Evolutionary conservation across 1,140 invertebrate species (phyloP), one percentile per base, ranked within the genome.

Genomic region (Thereuonema tuberculata): DNA sequence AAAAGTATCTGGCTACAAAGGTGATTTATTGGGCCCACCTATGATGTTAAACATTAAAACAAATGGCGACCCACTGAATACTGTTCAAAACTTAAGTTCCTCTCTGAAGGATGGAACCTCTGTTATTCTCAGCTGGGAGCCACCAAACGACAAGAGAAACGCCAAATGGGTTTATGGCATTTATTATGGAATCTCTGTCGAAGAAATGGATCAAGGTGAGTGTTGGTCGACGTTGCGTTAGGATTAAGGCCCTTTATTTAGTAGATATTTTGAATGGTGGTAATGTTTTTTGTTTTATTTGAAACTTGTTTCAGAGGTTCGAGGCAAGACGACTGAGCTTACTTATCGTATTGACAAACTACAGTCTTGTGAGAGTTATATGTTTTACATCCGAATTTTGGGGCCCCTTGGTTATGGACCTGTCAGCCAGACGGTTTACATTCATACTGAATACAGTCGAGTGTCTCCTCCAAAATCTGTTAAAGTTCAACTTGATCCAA

Each of bases 1-100:
- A 52, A 78, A 82, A 65, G 78, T 87, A 1, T 75, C 72, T 46
- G 80, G 83, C 0, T 81, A 72, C 63, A 82, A 80, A 47, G 81
- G 80, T 54, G 71, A 74, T 0, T 79, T 81, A 46, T 66, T 75
- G 1, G 85, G 85, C 12, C 78, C 78, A 28, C 67, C 76, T 1
- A 67, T 74, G 25, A 73, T 71, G 1, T 73, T 83, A 5, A 68
- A 67, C 0, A 72, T 78, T 1, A 70, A 64, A 5, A 84, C 80
- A 0, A 71, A 72, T n/a, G 84, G 83, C 67, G 66, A 58, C 26
- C 47, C 57, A 2, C 24, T 59, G 24, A 17, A 48, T 9, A 17
- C n/a, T 9, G 43, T 46, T 12, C 9, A 5, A 27, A 78, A 77
- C 1, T 72, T 78, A 1, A 75, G 77, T 1, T 74, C 61, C 17